Conservation (phyloP, 2,888 invertebrate species). For the Acrocyrtus sp. region DNA sequence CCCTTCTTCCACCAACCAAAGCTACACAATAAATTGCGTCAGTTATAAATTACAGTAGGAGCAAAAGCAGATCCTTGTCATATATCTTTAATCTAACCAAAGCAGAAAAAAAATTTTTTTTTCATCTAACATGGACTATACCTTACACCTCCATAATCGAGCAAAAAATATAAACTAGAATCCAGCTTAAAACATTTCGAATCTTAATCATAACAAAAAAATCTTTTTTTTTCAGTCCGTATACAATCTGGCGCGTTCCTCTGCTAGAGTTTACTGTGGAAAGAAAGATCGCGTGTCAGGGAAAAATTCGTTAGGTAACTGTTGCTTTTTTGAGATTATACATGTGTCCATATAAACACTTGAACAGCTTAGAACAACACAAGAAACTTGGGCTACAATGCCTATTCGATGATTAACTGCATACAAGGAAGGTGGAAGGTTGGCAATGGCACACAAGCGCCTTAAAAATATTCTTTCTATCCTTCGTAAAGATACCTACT, state of each 20-base stretch:
- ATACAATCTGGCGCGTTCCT: conserved; percentile 40
- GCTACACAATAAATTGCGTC: conserved; percentile 60
- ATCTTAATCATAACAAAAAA: too few relatives aligned
- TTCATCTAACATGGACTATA: too few relatives aligned
- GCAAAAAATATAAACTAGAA: too few relatives aligned
- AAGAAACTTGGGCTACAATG: background rate
- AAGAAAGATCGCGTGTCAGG: conserved; percentile 60
- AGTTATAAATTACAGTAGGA: conserved; percentile 57
- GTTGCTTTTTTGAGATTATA: conserved; percentile 56
- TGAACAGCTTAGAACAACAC: background rate
- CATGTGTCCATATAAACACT: conserved; percentile 22
- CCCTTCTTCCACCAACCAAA: too few relatives aligned
- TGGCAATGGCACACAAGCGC: background rate
- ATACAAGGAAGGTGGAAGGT: conserved; percentile 18
- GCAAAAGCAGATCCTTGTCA: conserved; percentile 47
- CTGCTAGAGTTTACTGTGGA: conserved; percentile 23
- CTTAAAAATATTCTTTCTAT: background rate
- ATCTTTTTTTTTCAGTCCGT: conserved; percentile 29
- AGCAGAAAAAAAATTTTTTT: too few relatives aligned
- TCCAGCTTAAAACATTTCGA: too few relatives aligned
- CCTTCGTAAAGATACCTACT: conserved; percentile 3
- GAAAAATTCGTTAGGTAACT: conserved; percentile 62
- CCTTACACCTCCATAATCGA: too few relatives aligned
- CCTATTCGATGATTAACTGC: conserved; percentile 42
- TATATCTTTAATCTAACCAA: conserved; percentile 36